These are phyloP conservation scores for Cheilosia vernalis DNA, from an alignment of 2,888 invertebrate genomes.

Conservation along the genomic window DNA sequence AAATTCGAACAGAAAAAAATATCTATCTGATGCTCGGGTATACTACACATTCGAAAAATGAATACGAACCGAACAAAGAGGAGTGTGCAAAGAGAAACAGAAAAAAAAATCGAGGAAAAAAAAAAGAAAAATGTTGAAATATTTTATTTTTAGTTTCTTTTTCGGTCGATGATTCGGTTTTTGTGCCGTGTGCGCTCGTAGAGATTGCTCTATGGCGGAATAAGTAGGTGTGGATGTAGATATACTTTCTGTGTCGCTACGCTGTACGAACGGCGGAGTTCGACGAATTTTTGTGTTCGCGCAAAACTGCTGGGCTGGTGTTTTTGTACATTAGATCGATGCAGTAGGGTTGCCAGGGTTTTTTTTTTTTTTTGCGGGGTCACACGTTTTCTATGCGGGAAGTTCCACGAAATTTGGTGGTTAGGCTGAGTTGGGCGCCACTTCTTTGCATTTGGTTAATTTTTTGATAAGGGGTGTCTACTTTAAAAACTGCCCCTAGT, in stretches of 20 bases:
- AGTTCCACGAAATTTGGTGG: not conserved
- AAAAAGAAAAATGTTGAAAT: constrained; percentile 73
- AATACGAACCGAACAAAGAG: constrained; percentile 70
- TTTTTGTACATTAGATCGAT: constrained; percentile 44
- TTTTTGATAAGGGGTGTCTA: too few species aligned
- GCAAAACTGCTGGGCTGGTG: constrained; percentile 58
- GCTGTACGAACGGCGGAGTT: constrained; percentile 51
- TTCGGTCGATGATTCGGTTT: constrained; percentile 75
- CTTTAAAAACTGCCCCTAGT: too few species aligned
- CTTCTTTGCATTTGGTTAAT: too few species aligned
- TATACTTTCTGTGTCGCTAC: constrained; percentile 62
- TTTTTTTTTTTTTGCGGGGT: too few species aligned
- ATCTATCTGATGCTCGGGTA: constrained; percentile 69
- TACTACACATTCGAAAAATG: constrained; percentile 63
- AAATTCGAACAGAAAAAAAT: constrained; percentile 55
- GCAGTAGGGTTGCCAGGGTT: constrained; percentile 57
- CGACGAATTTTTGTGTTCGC: constrained; percentile 62
- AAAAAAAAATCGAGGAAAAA: constrained; percentile 58
- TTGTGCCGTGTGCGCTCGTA: constrained; percentile 74
- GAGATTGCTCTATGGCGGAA: constrained; percentile 69
- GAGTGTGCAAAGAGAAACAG: constrained; percentile 73
- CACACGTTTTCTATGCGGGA: not conserved
- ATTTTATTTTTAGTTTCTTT: constrained; percentile 75
- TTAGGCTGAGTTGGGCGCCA: too few species aligned
- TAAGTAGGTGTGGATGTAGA: constrained; percentile 64